Conservation (phyloP, 1,140 invertebrate genomes). For the Bombus picipes region DNA sequence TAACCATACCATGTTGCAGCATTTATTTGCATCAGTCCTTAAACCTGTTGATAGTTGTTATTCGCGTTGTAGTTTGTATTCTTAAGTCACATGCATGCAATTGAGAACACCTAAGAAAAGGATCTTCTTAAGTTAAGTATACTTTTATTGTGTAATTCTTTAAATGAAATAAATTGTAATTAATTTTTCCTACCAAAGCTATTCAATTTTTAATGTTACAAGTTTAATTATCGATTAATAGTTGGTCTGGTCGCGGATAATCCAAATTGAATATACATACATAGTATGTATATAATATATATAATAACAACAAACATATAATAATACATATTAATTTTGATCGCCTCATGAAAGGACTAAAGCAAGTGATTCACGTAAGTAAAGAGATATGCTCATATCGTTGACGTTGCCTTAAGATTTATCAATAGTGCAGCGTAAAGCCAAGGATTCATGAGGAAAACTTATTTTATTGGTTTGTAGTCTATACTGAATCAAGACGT, state of each 20-base stretch:
- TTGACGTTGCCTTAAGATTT: conserved; percentile 36
- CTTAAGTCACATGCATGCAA: too few relatives aligned
- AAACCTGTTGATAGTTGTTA: too few relatives aligned
- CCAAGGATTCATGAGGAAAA: conserved; percentile 4
- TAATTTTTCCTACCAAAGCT: conserved; percentile 11
- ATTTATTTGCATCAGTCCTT: too few relatives aligned
- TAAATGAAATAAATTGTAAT: background rate
- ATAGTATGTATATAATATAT: background rate
- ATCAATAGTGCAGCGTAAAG: background rate
- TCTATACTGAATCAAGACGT: conserved; percentile 35
- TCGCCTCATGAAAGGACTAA: background rate
- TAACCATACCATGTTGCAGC: too few relatives aligned
- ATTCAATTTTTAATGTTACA: background rate
- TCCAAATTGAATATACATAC: background rate
- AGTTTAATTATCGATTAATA: conserved; percentile 4
- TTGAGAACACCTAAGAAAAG: too few relatives aligned
- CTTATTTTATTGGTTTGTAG: conserved; percentile 46
- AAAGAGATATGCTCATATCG: conserved; percentile 63
- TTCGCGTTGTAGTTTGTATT: too few relatives aligned
- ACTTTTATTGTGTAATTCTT: too few relatives aligned
- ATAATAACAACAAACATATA: too few relatives aligned
- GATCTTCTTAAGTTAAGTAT: too few relatives aligned
- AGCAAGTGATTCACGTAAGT: conserved; percentile 48
- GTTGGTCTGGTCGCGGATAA: background rate
- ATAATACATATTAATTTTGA: too few relatives aligned